A percentile compares a stretch with the other conserved stretches of the same genome.
These are phyloP conservation scores for Anseranas semipalmata DNA, from an alignment of 2,113 vertebrate genomes.

Conservation along the genomic window DNA sequence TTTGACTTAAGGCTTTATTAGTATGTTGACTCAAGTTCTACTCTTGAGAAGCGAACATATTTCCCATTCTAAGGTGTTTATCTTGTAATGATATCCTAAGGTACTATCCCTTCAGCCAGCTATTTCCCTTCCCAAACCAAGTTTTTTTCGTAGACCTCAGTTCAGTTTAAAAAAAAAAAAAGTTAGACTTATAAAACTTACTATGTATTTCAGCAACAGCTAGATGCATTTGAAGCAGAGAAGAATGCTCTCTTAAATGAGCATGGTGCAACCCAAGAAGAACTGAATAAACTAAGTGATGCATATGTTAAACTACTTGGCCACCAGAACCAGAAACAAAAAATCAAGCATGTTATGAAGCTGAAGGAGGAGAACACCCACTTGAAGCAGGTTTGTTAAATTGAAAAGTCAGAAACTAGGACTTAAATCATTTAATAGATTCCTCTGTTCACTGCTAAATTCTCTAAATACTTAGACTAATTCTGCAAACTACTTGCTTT, in stretches of 20 bases:
- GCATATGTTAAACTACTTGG: constrained; percentile 91
- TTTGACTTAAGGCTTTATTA: neutral
- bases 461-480: neutral
- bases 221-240: constrained; percentile 92
- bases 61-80: neutral
- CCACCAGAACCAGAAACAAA: constrained; percentile 97
- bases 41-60: neutral
- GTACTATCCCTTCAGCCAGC: neutral
- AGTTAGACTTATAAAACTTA: too few species aligned
- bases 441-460: neutral
- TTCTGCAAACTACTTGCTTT: neutral
- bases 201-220: constrained; percentile 82
- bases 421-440: neutral
- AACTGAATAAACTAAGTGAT: constrained; percentile 88
- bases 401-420: neutral
- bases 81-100: neutral
- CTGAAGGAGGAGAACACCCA: constrained; percentile 90
- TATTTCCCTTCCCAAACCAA: neutral
- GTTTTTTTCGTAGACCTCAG: neutral
- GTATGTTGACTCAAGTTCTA: neutral
- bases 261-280: constrained; percentile 88
- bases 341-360: constrained; percentile 96
- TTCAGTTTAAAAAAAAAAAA: neutral
- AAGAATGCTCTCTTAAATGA: constrained; percentile 85
- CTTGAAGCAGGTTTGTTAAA: constrained; percentile 86